Evolutionary conservation across 2,797 vertebrate genomes (phyloP).

Genomic region (Amblyopsis hoosieri): DNA sequence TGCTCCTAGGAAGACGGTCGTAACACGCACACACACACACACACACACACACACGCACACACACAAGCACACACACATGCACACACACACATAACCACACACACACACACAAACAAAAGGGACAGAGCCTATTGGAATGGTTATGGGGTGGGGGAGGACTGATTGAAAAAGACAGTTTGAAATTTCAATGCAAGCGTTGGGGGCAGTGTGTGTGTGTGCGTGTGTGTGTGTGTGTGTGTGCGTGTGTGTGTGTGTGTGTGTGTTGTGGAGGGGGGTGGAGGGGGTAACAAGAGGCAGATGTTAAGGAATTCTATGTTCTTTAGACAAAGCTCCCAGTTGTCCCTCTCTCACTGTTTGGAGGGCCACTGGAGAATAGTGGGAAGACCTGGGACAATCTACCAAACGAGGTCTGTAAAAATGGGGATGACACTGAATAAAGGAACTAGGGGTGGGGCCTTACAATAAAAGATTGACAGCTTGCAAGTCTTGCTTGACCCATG

Average conservation of each 20-base stretch:
- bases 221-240: no score
- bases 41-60: background rate
- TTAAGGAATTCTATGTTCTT: conserved; percentile 76
- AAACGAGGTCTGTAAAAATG: conserved; percentile 70
- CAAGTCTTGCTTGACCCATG: conserved; percentile 84
- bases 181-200: conserved; percentile 71
- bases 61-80: background rate
- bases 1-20: background rate
- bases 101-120: conserved; percentile 28
- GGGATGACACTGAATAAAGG: conserved; percentile 51
- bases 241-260: no score
- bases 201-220: background rate
- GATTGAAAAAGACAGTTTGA: conserved; percentile 79
- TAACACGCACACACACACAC: background rate
- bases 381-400: conserved; percentile 70
- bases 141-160: conserved; percentile 47
- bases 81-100: background rate
- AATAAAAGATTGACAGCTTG: conserved; percentile 84
- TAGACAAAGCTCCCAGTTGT: conserved; percentile 77
- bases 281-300: conserved; percentile 82
- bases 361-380: conserved; percentile 76
- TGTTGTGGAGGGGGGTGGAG: conserved; percentile 30
- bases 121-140: conserved; percentile 61
- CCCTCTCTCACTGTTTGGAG: conserved; percentile 70
- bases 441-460: conserved; percentile 52